phyloP scores from a whole-genome alignment of 2,888 invertebrate species.

The Anthoptus insignis region DNA sequence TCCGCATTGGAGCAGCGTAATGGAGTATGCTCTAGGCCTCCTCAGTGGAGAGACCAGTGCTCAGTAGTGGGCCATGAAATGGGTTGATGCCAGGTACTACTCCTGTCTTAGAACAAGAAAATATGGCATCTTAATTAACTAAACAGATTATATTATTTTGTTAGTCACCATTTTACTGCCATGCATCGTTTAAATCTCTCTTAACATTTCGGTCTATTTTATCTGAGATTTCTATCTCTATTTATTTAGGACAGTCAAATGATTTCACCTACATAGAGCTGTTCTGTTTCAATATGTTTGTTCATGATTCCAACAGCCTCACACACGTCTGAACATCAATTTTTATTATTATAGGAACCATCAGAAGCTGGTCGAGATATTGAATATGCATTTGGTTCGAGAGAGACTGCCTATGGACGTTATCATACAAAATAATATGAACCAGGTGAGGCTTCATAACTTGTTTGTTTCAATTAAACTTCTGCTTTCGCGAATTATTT shows the following conservation, averaged over 20 bases:
- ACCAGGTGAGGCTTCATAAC: slow-evolving; percentile 84
- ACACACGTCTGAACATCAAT: neutral
- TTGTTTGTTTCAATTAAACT: neutral
- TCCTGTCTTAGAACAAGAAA: too few species aligned
- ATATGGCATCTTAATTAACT: too few species aligned
- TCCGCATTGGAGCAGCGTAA: too few species aligned
- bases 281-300: neutral
- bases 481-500: neutral
- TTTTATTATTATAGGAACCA: slow-evolving; percentile 83
- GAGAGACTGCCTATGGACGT: slow-evolving; percentile 92
- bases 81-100: too few species aligned
- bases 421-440: slow-evolving; percentile 90
- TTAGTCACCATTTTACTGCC: too few species aligned
- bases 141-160: too few species aligned
- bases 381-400: slow-evolving; percentile 94
- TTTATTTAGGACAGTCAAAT: neutral
- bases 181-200: too few species aligned
- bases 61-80: too few species aligned
- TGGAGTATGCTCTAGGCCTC: too few species aligned
- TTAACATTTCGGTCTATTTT: too few species aligned
- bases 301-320: neutral
- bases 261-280: neutral
- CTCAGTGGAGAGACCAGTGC: too few species aligned
- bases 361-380: slow-evolving; percentile 91
- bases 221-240: too few species aligned